Evolutionary conservation across 2,888 invertebrate species (phyloP).

Genomic region (Mesorhabditis spiculigera): DNA sequence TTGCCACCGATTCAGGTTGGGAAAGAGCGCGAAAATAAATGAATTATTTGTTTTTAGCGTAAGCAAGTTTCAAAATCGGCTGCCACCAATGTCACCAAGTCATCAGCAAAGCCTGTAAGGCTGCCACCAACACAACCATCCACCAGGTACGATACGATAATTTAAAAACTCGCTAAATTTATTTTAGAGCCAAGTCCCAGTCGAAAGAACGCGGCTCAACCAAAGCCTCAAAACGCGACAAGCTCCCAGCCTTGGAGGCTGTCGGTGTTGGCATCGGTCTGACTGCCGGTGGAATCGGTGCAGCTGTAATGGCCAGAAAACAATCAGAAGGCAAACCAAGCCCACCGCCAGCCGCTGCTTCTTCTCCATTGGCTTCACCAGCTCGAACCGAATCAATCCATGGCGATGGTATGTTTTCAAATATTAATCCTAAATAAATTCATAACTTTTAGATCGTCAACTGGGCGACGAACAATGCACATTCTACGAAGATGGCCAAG

Average conservation of each 20-base stretch:
- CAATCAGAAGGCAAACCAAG: not conserved
- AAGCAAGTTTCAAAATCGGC: conserved; percentile 4
- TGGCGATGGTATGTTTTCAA: not conserved
- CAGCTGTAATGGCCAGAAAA: not conserved
- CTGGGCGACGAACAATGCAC: not conserved
- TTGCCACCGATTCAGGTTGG: conserved; percentile 2
- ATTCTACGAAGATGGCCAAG: not conserved
- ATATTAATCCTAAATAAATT: not conserved
- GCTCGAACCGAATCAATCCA: not conserved
- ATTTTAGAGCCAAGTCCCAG: too few relatives aligned
- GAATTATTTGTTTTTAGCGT: not conserved
- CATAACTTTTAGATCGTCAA: not conserved
- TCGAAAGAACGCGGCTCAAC: not conserved
- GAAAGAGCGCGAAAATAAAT: too few relatives aligned
- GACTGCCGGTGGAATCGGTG: too few relatives aligned
- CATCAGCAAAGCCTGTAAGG: conserved; percentile 1
- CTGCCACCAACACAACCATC: not conserved
- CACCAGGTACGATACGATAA: too few relatives aligned
- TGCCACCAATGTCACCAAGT: not conserved
- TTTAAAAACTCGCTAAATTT: too few relatives aligned
- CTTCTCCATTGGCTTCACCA: not conserved
- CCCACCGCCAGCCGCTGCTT: not conserved
- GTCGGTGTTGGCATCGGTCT: not conserved
- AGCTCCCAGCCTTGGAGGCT: not conserved
- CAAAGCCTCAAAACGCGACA: not conserved